Conservation (phyloP, 2,888 invertebrate species). For the Nebria brevicollis region DNA sequence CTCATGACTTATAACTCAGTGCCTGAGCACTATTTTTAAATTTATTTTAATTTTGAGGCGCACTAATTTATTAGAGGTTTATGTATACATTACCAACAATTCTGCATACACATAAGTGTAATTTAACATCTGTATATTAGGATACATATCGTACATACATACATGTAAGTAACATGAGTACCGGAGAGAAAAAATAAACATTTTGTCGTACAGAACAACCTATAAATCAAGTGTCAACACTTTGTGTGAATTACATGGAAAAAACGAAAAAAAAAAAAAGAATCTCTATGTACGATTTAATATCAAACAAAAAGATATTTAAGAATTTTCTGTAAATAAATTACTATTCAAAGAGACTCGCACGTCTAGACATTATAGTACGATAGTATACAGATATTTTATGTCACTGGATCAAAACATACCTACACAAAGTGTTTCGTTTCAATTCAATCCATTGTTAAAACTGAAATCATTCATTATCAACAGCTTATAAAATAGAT, state of each 20-base stretch:
- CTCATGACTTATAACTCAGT: background rate
- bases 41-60: no score
- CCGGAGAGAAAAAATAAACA: background rate
- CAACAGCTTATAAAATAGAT: no score
- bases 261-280: background rate
- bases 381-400: background rate
- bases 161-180: background rate
- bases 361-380: conserved; percentile 19
- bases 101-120: background rate
- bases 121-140: background rate
- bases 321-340: conserved; percentile 13
- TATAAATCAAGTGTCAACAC: background rate
- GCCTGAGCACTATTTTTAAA: no score
- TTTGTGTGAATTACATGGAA: background rate
- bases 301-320: conserved; percentile 22
- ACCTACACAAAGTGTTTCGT: background rate
- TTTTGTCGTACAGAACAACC: background rate
- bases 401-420: background rate
- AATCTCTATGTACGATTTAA: conserved; percentile 18
- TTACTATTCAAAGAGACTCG: conserved; percentile 28
- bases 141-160: background rate
- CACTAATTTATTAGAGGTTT: no score
- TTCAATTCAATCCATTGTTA: no score
- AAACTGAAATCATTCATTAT: no score
- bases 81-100: background rate